Evolutionary conservation across 2,888 invertebrate species (phyloP).

Genomic region (Trimorus sp.): DNA sequence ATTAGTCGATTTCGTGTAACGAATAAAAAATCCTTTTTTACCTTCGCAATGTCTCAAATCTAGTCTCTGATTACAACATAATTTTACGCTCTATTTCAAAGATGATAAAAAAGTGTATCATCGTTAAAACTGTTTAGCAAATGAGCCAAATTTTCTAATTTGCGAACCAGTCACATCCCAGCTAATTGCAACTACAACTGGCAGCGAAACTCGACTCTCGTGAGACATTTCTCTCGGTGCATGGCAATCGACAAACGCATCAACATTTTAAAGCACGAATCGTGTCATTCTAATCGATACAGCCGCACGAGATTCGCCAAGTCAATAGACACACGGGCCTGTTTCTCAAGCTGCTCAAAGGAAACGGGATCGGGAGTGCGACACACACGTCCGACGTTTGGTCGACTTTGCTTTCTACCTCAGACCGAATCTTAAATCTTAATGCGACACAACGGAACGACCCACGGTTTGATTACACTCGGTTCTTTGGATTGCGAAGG

Average conservation of each 20-base stretch:
- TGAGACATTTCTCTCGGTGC: conserved; percentile 36
- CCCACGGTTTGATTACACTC: conserved; percentile 39
- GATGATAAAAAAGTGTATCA: too few relatives aligned
- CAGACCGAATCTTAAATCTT: conserved; percentile 49
- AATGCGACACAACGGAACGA: conserved; percentile 32
- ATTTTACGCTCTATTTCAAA: too few relatives aligned
- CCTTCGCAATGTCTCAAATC: too few relatives aligned
- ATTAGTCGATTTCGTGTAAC: too few relatives aligned
- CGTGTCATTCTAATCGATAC: conserved; percentile 33
- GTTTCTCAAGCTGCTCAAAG: conserved; percentile 8
- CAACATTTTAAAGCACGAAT: conserved; percentile 27
- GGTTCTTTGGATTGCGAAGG: conserved; percentile 27
- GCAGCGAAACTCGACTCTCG: conserved; percentile 21
- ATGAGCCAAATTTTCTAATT: too few relatives aligned
- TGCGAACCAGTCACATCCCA: too few relatives aligned
- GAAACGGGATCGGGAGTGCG: conserved; percentile 21
- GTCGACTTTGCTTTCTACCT: conserved; percentile 58
- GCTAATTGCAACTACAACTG: too few relatives aligned
- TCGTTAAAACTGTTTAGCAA: too few relatives aligned
- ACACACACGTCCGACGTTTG: conserved; percentile 44
- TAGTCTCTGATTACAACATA: too few relatives aligned
- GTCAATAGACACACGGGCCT: conserved; percentile 26
- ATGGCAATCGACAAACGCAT: conserved; percentile 36
- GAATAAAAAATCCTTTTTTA: too few relatives aligned
- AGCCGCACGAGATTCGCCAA: conserved; percentile 19